Conservation (phyloP, 2,888 invertebrate species). For the Creontiades dilutus region DNA sequence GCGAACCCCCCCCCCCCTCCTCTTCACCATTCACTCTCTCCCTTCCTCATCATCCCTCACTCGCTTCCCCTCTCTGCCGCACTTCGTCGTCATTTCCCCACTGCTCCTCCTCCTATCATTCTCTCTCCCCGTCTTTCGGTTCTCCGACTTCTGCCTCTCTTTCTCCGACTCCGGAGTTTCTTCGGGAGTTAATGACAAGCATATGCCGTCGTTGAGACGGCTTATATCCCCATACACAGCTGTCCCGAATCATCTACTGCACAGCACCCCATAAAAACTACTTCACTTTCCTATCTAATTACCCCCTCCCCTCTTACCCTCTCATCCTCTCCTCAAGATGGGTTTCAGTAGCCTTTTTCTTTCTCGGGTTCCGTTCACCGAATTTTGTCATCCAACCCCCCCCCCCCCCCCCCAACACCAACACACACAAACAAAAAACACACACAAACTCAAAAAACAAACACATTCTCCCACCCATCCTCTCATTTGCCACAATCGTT, state of each 20-base stretch:
- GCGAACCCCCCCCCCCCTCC: conserved; percentile 11
- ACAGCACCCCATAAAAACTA: conserved; percentile 72
- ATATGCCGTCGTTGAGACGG: conserved; percentile 72
- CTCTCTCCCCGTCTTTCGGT: not conserved
- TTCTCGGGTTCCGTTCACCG: conserved; percentile 42
- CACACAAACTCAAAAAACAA: no score
- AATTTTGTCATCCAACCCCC: not conserved
- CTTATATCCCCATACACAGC: conserved; percentile 74
- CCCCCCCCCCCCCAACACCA: no score
- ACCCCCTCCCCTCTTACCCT: conserved; percentile 71
- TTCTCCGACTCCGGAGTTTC: conserved; percentile 54
- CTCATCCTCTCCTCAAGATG: conserved; percentile 7
- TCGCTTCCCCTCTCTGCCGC: not conserved
- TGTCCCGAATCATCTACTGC: conserved; percentile 73
- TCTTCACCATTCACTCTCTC: not conserved
- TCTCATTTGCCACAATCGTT: no score
- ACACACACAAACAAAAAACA: no score
- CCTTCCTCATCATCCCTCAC: not conserved
- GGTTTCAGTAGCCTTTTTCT: conserved; percentile 62
- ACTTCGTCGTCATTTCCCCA: not conserved
- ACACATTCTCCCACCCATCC: no score
- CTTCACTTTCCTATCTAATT: conserved; percentile 72
- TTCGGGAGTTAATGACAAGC: conserved; percentile 74
- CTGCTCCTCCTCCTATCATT: not conserved
- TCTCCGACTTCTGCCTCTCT: not conserved